phyloP scores from a whole-genome alignment of 2,797 vertebrate genomes.

The Babyrousa celebensis region DNA sequence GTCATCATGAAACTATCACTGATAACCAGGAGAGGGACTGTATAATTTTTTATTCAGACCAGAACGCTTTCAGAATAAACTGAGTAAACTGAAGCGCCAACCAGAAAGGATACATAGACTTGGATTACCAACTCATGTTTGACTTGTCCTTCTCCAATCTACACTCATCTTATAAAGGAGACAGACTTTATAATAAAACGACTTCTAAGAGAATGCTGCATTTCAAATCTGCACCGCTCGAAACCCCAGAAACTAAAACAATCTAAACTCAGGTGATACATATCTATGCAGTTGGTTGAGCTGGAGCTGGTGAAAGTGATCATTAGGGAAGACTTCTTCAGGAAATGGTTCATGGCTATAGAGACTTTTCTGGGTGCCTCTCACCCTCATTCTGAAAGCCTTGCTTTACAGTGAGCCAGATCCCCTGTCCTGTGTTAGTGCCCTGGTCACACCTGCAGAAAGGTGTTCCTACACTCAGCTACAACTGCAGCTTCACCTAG shows the following conservation, averaged over 20 bases:
- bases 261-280: neutral
- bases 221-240: neutral
- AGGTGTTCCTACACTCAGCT: neutral
- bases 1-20: slow-evolving; percentile 11
- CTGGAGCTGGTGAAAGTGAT: neutral
- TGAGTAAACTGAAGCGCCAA: accelerated
- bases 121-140: neutral
- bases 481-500: neutral
- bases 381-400: neutral
- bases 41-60: neutral
- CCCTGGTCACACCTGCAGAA: neutral
- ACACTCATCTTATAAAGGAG: neutral
- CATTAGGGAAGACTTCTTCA: neutral
- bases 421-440: accelerated
- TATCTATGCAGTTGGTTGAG: neutral
- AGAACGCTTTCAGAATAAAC: neutral
- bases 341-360: neutral
- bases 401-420: neutral
- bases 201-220: neutral
- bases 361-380: neutral
- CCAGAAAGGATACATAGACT: neutral
- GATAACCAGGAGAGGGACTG: neutral
- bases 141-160: neutral
- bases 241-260: neutral
- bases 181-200: neutral